A percentile compares a stretch with the other conserved stretches of the same genome.
phyloP scores from a whole-genome alignment of 2,888 invertebrate species.

The Danaus chrysippus region DNA sequence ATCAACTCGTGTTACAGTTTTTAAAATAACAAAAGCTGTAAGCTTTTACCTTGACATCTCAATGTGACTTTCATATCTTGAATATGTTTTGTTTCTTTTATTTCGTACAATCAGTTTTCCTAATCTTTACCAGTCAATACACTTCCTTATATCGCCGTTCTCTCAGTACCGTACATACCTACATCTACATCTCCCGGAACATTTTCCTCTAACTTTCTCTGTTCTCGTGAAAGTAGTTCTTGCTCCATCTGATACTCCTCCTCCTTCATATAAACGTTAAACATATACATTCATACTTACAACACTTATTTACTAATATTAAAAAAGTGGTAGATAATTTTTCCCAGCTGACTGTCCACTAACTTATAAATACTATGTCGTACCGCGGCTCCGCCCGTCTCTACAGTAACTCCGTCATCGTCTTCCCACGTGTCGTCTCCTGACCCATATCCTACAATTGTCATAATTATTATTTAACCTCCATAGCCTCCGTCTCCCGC shows the following conservation, averaged over 20 bases:
- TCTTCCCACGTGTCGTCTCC: conserved; percentile 20
- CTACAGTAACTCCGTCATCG: not conserved
- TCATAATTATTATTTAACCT: conserved; percentile 35
- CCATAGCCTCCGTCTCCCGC: conserved; percentile 35
- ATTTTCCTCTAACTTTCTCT: conserved; percentile 13
- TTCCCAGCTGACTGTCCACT: no score
- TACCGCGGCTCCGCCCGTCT: not conserved
- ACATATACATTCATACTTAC: not conserved
- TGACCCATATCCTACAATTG: conserved; percentile 32
- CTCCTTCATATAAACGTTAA: not conserved
- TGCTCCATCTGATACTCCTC: conserved; percentile 11
- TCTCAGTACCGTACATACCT: not conserved
- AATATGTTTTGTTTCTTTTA: no score
- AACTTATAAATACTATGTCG: not conserved
- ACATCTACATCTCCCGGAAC: conserved; percentile 4
- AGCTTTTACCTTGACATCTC: no score
- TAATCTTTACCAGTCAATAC: no score
- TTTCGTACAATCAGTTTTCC: no score
- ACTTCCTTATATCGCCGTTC: no score
- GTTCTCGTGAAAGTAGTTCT: conserved; percentile 17
- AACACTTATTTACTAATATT: no score
- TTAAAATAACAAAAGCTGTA: no score
- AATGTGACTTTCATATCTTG: no score
- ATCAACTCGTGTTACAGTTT: no score
- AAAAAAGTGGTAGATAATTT: no score